Base-by-base conservation (phyloP, 2,888 invertebrate species). In the Cyaniris semiargus region DNA sequence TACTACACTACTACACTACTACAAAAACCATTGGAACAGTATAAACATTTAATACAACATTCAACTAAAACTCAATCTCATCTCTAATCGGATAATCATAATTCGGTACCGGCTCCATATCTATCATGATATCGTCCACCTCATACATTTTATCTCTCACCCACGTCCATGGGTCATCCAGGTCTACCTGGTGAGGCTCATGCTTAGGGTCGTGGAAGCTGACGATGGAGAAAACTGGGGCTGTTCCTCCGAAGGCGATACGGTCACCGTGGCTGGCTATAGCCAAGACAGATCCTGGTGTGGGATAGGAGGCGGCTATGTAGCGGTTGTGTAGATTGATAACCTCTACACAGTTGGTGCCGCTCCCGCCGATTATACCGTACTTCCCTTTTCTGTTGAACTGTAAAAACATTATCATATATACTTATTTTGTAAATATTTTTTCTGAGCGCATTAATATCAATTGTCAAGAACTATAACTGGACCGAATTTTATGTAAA, bases 381-480 rank as follows among this genome's bases (percentile, higher is more conserved):
- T 94, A 94, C 80, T 94, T 94, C 1, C 93, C 94, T 86, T 94
- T 93, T 31, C 93, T 90, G 80, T 94, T 94, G 80, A 82, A 89
- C 94, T 94, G 87, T 53, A 86, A 87, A 66, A 77, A 80, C 34
- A 74, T 34, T 34, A 7, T 66, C 18, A 53, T 0, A 53, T 53
- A 34, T 34, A 34, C 34, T 3, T 34, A 34, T 53, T 53, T 53
- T 13, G 34, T 7, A 34, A 7, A 0, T 31, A 7, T 0, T 34
- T 34, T 34, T 7, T 34, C n/a, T 34, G 7, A 34, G 34, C 34
- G 7, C 34, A 34, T 34, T 34, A 34, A 34, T n/a, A n/a, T n/a
- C n/a, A n/a, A n/a, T n/a, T 34, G 34, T 34, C 34, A 34, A 34
- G 6, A 34, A 34, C 34, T 34, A 27, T 27, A n/a, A 6, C 7